These are phyloP conservation scores for Melanotaenia parkinsoni DNA, from an alignment of 2,797 vertebrate species.

Conservation along the genomic window DNA sequence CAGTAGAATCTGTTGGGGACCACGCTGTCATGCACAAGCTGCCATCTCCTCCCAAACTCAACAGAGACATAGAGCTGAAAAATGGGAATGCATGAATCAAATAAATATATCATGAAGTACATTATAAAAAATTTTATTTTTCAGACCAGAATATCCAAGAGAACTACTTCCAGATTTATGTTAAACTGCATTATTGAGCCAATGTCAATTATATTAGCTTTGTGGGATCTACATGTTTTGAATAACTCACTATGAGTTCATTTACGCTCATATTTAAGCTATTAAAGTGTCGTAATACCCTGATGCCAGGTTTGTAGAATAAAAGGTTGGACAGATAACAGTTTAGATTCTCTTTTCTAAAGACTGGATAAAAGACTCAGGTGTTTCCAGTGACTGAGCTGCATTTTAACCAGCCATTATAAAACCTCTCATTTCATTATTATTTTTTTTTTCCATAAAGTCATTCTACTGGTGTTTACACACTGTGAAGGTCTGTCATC, in stretches of 20 bases:
- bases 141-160: constrained; percentile 22
- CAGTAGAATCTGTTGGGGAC: constrained; percentile 96
- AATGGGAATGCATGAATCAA: constrained; percentile 50
- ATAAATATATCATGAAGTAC: constrained; percentile 19
- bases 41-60: constrained; percentile 94
- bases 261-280: no score
- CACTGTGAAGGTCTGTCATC: constrained; percentile 51
- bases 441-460: constrained; percentile 30
- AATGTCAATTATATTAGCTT: constrained; percentile 39
- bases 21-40: constrained; percentile 89
- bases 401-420: constrained; percentile 33
- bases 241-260: no score
- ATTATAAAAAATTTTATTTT: constrained; percentile 29
- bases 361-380: neutral
- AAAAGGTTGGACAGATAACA: constrained; percentile 5
- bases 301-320: constrained; percentile 14
- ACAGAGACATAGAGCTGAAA: constrained; percentile 93
- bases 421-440: constrained; percentile 52
- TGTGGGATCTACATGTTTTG: constrained; percentile 1
- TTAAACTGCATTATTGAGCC: constrained; percentile 36
- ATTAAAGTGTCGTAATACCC: constrained; percentile 1
- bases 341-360: constrained; percentile 12
- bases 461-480: constrained; percentile 46
- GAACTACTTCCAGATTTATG: constrained; percentile 42
- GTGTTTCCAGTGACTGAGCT: constrained; percentile 28